Evolutionary conservation across 2,797 vertebrate species (phyloP), one percentile per base, ranked within the genome.

Genomic region (Oceanodroma leucorhoa): DNA sequence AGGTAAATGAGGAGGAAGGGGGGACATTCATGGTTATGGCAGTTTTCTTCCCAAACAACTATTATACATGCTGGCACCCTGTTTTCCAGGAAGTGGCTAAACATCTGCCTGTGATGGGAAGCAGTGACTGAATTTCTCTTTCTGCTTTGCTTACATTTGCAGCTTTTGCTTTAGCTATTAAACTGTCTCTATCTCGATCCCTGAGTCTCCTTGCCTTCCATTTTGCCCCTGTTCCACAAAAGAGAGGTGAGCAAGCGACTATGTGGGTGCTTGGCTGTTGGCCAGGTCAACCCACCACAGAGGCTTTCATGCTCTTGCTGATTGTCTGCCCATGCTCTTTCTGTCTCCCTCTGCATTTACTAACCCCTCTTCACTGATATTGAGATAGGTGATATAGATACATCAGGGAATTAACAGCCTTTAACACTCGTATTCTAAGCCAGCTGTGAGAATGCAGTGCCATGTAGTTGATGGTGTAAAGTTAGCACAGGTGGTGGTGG

Each of bases 181-280:
- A 81, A 70, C 26, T 53, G 16, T 38, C 7, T 11, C 10, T 46
- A 4, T 41, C 23, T 61, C 27, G 70, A 5, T 29, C 32, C 5
- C 9, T 51, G 29, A 38, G 12, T 55, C 19, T 82, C 8, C 11
- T 38, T 3, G 1, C 2, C 17, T 45, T 77, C 26, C 3, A 10
- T 53, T 93, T 80, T 43, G 29, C 20, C 18, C 3, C 6, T 89
- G 32, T 72, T 51, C 14, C 10, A 26, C 2, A 2, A 17, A 6
- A 46, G 6, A 36, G 4, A 19, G 16, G 0, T 48, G 11, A 60
- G 6, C 0, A 1, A 41, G 11, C 2, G 1, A 22, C 14, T 76
- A 15, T 43, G 10, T 40, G 11, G 4, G 22, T 40, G 23, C 26
- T 65, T 48, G 58, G 26, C 34, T 61, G 4, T 43, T 43, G 32